These are phyloP conservation scores for Acanthurus leucopareius DNA, from an alignment of 2,797 vertebrate species.

Conservation along the genomic window DNA sequence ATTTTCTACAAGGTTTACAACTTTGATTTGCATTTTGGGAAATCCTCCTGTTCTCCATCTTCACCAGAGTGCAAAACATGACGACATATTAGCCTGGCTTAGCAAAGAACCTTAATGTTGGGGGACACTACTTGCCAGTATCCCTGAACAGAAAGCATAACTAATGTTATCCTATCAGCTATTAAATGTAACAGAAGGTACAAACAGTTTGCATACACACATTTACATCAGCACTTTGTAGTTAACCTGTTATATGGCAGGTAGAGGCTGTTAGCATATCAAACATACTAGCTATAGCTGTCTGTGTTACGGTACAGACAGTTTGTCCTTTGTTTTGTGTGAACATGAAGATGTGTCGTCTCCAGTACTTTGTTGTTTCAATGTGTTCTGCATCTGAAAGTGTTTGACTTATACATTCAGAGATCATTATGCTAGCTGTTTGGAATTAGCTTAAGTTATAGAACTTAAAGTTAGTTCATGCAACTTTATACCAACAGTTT, in stretches of 20 bases:
- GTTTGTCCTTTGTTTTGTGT: no score
- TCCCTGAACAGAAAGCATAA: neutral
- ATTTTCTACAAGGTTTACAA: constrained; percentile 3
- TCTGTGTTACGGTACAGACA: no score
- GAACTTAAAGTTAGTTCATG: no score
- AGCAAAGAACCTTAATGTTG: neutral
- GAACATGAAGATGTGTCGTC: no score
- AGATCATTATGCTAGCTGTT: neutral
- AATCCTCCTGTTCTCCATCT: constrained; percentile 30
- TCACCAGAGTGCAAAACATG: neutral
- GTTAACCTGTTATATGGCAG: neutral
- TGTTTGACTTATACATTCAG: no score
- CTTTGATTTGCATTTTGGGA: constrained; percentile 24
- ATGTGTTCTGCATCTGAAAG: no score
- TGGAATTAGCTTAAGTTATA: neutral
- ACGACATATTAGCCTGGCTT: neutral
- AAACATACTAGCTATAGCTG: no score
- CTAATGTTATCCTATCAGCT: neutral
- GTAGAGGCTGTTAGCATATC: neutral
- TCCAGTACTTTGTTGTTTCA: neutral
- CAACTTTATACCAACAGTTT: no score
- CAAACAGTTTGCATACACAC: neutral
- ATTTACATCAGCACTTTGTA: neutral
- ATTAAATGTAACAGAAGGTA: neutral
- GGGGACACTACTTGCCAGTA: neutral